These are phyloP conservation scores for Coendou prehensilis DNA, from an alignment of 2,797 vertebrate genomes.

Conservation along the genomic window DNA sequence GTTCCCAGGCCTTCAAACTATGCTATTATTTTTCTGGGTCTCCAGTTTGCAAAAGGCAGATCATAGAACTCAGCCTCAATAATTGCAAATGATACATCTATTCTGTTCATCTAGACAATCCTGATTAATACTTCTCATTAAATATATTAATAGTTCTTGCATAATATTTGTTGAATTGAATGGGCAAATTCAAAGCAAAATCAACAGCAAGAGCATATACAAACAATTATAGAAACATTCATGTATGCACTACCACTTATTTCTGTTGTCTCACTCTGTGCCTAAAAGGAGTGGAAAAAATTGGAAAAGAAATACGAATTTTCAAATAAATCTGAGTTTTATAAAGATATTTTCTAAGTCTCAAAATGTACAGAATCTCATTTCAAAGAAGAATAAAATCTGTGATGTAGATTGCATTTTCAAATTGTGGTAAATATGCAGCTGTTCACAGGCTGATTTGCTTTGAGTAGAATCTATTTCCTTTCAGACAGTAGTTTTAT, in stretches of 20 bases:
- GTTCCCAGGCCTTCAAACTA: neutral
- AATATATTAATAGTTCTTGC: neutral
- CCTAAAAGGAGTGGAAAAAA: neutral
- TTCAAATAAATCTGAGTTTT: slow-evolving; percentile 30
- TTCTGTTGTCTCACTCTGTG: neutral
- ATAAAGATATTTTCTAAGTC: neutral
- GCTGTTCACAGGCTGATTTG: neutral
- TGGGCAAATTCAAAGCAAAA: neutral
- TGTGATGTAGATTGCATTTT: neutral
- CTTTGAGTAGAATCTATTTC: slow-evolving; percentile 17
- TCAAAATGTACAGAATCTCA: neutral
- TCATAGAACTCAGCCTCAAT: neutral
- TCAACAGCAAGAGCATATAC: neutral
- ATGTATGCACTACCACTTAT: rapidly evolving
- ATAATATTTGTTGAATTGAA: neutral
- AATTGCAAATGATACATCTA: neutral
- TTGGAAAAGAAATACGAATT: neutral
- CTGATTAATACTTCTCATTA: neutral
- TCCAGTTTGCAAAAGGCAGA: neutral
- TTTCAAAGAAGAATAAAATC: neutral
- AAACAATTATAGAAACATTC: neutral
- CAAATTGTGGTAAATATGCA: neutral
- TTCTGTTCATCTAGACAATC: neutral
- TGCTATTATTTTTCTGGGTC: neutral
- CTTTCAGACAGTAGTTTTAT: slow-evolving; percentile 26